Conservation (phyloP, 1,140 invertebrate species). For the Diuraphis noxia region DNA sequence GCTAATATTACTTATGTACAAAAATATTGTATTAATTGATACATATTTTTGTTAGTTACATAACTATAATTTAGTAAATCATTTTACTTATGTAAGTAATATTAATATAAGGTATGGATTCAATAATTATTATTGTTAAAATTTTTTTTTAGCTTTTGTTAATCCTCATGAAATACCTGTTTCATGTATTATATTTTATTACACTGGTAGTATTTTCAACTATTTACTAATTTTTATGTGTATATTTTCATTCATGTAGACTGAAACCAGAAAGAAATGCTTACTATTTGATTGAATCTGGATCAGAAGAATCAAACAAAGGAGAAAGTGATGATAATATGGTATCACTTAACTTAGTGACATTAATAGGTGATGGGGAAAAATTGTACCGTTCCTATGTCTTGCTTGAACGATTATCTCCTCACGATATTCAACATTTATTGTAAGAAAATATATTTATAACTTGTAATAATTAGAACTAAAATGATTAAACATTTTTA, state of each 20-base stretch:
- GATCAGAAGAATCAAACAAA: background rate
- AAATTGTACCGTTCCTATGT: background rate
- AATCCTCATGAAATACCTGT: too few relatives aligned
- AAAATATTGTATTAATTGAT: too few relatives aligned
- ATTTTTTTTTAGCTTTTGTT: too few relatives aligned
- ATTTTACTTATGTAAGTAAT: too few relatives aligned
- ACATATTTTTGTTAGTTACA: too few relatives aligned
- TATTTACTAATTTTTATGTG: background rate
- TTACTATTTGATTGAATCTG: background rate
- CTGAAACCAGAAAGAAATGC: background rate
- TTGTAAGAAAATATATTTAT: constrained; percentile 4
- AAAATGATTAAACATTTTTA: background rate
- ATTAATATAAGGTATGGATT: too few relatives aligned
- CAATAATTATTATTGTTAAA: too few relatives aligned
- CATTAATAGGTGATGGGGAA: background rate
- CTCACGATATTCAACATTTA: background rate
- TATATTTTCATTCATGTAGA: background rate
- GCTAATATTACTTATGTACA: too few relatives aligned
- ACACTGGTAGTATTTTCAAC: background rate
- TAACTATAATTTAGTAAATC: too few relatives aligned
- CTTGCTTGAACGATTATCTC: constrained; percentile 3
- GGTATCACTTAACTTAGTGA: background rate
- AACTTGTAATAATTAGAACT: background rate
- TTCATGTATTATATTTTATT: background rate
- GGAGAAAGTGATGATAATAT: background rate